Evolutionary conservation across 2,797 vertebrate species (phyloP).

Genomic region (Neostethus bicornis): DNA sequence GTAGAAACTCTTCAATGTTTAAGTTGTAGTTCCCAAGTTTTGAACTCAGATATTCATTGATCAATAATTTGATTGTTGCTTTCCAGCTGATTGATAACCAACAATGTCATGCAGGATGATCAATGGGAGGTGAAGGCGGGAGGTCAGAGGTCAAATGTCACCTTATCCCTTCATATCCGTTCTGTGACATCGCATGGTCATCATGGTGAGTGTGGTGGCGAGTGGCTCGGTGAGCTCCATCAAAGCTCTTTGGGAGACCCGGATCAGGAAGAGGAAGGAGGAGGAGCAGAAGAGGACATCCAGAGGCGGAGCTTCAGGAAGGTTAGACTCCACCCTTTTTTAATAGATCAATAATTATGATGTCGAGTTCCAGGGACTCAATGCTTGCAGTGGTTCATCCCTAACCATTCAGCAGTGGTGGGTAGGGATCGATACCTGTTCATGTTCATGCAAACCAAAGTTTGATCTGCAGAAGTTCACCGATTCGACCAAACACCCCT

Average conservation of each 20-base stretch:
- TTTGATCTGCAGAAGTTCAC: too few species aligned
- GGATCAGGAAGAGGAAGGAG: conserved; percentile 85
- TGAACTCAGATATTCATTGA: too few species aligned
- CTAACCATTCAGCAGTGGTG: too few species aligned
- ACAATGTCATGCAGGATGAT: conserved; percentile 8
- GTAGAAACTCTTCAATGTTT: too few species aligned
- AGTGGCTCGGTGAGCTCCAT: conserved; percentile 84
- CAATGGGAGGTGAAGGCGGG: background rate
- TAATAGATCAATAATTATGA: background rate
- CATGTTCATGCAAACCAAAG: too few species aligned
- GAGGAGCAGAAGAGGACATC: conserved; percentile 50
- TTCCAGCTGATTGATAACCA: too few species aligned
- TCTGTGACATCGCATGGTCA: conserved; percentile 49
- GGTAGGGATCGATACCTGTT: too few species aligned
- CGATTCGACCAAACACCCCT: too few species aligned
- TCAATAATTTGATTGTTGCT: too few species aligned
- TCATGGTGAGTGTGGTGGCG: conserved; percentile 80
- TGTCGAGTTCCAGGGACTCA: too few species aligned
- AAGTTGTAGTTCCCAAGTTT: too few species aligned
- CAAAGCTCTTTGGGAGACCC: conserved; percentile 90
- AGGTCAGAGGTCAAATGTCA: conserved; percentile 35
- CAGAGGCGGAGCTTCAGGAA: conserved; percentile 15
- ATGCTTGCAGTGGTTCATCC: too few species aligned
- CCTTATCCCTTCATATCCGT: conserved; percentile 3
- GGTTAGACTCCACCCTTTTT: conserved; percentile 36